These are phyloP conservation scores for Drosophila melanocephala DNA, from an alignment of 2,888 invertebrate genomes.

Conservation along the genomic window DNA sequence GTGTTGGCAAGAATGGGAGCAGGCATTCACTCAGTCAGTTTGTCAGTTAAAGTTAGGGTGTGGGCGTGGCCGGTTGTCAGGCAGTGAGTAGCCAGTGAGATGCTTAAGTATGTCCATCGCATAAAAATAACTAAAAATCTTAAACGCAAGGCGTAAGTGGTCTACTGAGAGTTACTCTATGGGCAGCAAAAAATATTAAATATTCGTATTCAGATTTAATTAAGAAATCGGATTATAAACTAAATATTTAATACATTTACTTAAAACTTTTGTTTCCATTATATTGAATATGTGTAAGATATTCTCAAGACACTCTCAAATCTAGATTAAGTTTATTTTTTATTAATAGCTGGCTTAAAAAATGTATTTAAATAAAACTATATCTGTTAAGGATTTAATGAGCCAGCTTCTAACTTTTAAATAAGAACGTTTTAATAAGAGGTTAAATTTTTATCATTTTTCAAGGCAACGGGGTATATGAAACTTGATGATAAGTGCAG, in stretches of 20 bases:
- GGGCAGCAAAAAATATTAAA: neutral
- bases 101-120: conserved; percentile 29
- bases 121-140: conserved; percentile 22
- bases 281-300: neutral
- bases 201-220: neutral
- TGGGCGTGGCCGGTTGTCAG: conserved; percentile 33
- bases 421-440: neutral
- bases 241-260: neutral
- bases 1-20: neutral
- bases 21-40: conserved; percentile 45
- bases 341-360: neutral
- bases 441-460: neutral
- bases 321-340: neutral
- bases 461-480: neutral
- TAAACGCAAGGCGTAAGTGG: neutral
- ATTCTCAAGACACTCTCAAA: neutral
- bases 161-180: neutral
- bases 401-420: too few species aligned
- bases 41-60: conserved; percentile 24
- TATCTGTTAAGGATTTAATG: neutral
- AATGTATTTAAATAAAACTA: neutral
- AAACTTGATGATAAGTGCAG: conserved; percentile 48
- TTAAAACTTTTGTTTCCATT: neutral
- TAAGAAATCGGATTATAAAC: neutral
- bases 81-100: conserved; percentile 26